phyloP scores from a whole-genome alignment of 2,888 invertebrate species.

The Philaethria dido region DNA sequence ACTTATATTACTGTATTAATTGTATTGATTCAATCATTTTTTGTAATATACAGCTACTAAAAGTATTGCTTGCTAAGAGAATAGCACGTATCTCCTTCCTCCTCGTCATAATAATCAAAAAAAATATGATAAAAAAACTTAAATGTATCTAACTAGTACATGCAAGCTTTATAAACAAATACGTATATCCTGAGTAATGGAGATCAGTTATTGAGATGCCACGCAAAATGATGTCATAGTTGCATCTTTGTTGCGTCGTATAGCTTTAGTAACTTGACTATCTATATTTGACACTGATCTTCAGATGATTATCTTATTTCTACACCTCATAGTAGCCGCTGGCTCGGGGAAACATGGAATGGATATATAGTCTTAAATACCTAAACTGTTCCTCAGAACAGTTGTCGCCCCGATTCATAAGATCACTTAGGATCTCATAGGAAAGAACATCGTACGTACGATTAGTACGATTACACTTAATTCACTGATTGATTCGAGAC shows the following conservation, averaged over 20 bases:
- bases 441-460: slow-evolving; percentile 7
- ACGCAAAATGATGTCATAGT: not conserved
- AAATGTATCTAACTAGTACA: slow-evolving; percentile 28
- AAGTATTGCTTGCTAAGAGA: slow-evolving; percentile 58
- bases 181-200: slow-evolving; percentile 35
- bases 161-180: slow-evolving; percentile 32
- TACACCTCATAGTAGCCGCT: slow-evolving; percentile 54
- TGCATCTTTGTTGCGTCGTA: not conserved
- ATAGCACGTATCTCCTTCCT: slow-evolving; percentile 51
- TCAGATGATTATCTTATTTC: slow-evolving; percentile 19
- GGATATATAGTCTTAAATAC: slow-evolving; percentile 52
- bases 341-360: slow-evolving; percentile 54
- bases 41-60: slow-evolving; percentile 49
- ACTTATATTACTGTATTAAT: slow-evolving; percentile 53
- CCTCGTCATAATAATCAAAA: slow-evolving; percentile 36
- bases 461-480: not conserved
- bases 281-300: slow-evolving; percentile 7
- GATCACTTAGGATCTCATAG: slow-evolving; percentile 43
- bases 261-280: not conserved
- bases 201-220: slow-evolving; percentile 23
- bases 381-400: slow-evolving; percentile 55
- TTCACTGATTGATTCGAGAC: not conserved
- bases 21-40: slow-evolving; percentile 50
- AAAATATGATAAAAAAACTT: slow-evolving; percentile 24
- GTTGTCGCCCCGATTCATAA: slow-evolving; percentile 51